phyloP scores from a whole-genome alignment of 2,113 vertebrate genomes.

The Deroptyus accipitrinus region DNA sequence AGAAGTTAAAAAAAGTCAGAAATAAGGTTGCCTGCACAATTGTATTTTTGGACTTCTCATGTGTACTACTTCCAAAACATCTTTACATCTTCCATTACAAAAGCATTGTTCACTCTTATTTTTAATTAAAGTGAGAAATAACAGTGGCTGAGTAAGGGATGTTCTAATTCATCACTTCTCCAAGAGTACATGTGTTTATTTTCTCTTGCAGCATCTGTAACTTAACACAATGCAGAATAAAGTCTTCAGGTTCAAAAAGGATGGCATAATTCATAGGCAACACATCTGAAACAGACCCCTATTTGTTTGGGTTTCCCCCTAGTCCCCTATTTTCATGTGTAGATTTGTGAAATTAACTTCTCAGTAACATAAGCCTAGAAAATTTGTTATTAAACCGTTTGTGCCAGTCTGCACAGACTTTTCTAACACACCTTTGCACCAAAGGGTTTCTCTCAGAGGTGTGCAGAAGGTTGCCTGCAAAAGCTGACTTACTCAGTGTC shows the following conservation, averaged over 20 bases:
- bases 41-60: background rate
- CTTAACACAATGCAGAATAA: background rate
- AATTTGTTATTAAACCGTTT: background rate
- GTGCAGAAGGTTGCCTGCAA: background rate
- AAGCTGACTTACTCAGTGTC: slow-evolving; percentile 81
- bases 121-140: background rate
- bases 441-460: background rate
- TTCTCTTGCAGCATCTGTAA: background rate
- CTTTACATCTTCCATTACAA: background rate
- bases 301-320: background rate
- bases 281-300: background rate
- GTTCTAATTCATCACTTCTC: background rate
- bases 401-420: background rate
- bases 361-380: background rate
- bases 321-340: background rate
- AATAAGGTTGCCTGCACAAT: background rate
- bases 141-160: background rate
- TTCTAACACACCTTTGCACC: background rate
- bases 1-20: background rate
- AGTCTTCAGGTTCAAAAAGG: background rate
- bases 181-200: background rate
- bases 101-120: background rate
- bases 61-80: background rate
- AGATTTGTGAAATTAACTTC: background rate
- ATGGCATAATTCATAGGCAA: background rate